Evolutionary conservation across 37 sponge, comb jelly and placozoan species (phyloP), one percentile per base, ranked within the genome.

Genomic region (Axinella damicornis): DNA sequence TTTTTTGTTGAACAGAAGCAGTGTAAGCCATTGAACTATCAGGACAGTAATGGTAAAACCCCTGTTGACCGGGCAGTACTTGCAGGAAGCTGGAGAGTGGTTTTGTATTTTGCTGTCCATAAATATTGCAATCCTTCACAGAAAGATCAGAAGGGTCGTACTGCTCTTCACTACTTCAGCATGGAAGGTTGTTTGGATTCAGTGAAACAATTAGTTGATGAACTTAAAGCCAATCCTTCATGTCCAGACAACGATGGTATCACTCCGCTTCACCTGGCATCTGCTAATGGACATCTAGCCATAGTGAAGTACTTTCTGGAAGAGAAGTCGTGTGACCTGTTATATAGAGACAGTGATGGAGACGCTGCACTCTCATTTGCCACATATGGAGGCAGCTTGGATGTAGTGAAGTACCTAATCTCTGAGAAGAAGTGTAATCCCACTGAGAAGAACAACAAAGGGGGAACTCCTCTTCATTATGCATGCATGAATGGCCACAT

Each of bases 381-480:
- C 22, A 27, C 14, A 28, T n/a, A 69, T 18, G 73, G 73, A 72
- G 84, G 76, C 18, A 32, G 12, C 25, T 5, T 61, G 62, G 62
- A 61, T 61, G 25, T 61, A 61, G 25, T 61, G 14, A 61, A 61
- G 62, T 61, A 61, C 14, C 12, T 61, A n/a, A n/a, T n/a, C 22
- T 5, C 12, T 14, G 25, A 61, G 62, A 61, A 71, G 18, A 2
- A 71, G 17, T 71, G 72, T 71, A 24, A 71, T 24, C 72, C 53
- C 5, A 24, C 38, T 5, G 20, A 22, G 15, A 71, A 38, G 13
- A 16, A 71, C 24, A 1, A 24, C 2, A 40, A 55, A 56, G 57
- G 27, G 2, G 27, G 27, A n/a, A 84, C 84, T 52, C 70, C 66
- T 37, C 68, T 84, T 65, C 84, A 84, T 33, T 1, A 11, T 40